Conservation (phyloP, 2,113 vertebrate species). For the Setophaga coronata region DNA sequence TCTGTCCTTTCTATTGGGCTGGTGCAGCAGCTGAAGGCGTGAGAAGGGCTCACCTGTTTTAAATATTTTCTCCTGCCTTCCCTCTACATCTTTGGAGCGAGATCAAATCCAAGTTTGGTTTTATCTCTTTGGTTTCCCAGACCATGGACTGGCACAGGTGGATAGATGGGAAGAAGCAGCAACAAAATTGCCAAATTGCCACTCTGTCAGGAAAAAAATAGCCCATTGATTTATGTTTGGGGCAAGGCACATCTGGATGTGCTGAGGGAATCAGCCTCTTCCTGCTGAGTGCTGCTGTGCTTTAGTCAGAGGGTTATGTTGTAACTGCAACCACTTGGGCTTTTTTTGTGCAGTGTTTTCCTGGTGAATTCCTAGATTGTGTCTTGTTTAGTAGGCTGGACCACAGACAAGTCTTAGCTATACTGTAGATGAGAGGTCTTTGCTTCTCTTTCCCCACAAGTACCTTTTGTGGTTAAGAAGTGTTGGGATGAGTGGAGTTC, state of each 20-base stretch:
- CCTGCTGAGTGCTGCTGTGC: background rate
- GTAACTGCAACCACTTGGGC: background rate
- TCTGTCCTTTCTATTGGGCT: background rate
- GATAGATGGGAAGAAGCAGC: background rate
- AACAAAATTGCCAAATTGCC: background rate
- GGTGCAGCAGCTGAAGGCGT: background rate
- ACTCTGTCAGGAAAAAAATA: background rate
- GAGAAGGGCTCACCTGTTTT: background rate
- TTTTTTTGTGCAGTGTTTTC: background rate
- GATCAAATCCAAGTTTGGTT: background rate
- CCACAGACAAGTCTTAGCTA: background rate
- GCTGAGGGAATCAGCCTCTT: background rate
- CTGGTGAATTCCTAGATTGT: background rate
- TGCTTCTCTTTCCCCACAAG: background rate
- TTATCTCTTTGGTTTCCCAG: background rate
- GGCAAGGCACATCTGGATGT: background rate
- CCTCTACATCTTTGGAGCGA: background rate
- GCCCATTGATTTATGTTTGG: background rate
- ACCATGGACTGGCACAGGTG: background rate
- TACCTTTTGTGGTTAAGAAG: background rate
- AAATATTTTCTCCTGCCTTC: background rate
- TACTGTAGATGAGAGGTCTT: background rate
- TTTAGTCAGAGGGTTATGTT: background rate
- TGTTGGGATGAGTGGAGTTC: background rate
- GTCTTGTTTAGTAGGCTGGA: background rate